These are phyloP conservation scores for Garra rufa DNA, from an alignment of 2,113 vertebrate species.

Conservation along the genomic window DNA sequence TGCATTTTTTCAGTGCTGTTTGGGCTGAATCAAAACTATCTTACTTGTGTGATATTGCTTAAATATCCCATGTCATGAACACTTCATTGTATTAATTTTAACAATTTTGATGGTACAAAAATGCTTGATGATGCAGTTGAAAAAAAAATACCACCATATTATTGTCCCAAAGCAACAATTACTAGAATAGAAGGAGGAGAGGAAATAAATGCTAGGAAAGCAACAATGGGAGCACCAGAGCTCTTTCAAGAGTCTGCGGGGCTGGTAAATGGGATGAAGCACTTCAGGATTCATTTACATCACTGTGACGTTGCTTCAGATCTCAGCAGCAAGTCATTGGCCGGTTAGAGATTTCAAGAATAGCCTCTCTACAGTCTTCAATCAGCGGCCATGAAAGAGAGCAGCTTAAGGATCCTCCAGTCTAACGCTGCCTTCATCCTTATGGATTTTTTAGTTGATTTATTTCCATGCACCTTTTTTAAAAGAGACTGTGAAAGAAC, in stretches of 20 bases:
- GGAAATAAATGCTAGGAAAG: conserved; percentile 62
- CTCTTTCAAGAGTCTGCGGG: conserved; percentile 74
- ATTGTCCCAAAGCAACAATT: background rate
- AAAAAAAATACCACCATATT: background rate
- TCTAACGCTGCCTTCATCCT: conserved; percentile 77
- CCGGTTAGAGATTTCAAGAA: conserved; percentile 74
- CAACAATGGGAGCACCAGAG: conserved; percentile 72
- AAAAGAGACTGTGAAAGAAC: conserved; percentile 68
- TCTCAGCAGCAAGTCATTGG: conserved; percentile 69
- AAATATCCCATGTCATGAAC: background rate
- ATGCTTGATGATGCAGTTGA: background rate
- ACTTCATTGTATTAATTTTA: background rate
- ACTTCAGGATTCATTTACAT: conserved; percentile 85
- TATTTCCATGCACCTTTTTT: conserved; percentile 79
- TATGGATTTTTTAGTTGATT: conserved; percentile 76
- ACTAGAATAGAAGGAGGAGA: background rate
- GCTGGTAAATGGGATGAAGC: conserved; percentile 77
- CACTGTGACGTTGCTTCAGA: conserved; percentile 81
- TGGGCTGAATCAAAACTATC: background rate
- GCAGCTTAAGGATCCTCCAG: conserved; percentile 79
- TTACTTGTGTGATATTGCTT: background rate
- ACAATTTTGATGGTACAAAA: background rate
- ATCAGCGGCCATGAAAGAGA: conserved; percentile 81
- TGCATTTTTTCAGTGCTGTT: background rate
- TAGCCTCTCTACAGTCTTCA: conserved; percentile 74